Conservation (phyloP, 2,797 vertebrate species). For the Falco naumanni region DNA sequence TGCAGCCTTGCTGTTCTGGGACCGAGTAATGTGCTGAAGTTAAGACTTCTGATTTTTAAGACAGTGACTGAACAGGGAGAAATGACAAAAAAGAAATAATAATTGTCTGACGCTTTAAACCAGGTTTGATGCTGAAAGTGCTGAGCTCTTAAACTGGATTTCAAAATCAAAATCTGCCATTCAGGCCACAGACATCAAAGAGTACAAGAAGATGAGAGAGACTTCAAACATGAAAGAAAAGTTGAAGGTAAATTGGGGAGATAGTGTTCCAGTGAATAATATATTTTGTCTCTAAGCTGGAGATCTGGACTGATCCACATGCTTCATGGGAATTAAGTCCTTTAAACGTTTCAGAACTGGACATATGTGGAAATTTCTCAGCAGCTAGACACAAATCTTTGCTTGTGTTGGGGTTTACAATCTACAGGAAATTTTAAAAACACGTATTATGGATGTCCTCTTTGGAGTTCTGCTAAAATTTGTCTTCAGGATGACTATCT, state of each 20-base stretch:
- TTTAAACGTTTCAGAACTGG: slow-evolving; percentile 26
- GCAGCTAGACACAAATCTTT: not conserved
- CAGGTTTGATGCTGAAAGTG: slow-evolving; percentile 86
- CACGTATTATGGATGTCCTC: not conserved
- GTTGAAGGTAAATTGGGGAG: slow-evolving; percentile 82
- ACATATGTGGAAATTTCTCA: not conserved
- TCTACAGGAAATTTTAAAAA: not conserved
- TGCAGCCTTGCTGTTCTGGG: not conserved
- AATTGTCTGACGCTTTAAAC: slow-evolving; percentile 57
- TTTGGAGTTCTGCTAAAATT: not conserved
- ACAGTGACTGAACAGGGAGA: not conserved
- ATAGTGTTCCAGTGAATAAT: slow-evolving; percentile 22
- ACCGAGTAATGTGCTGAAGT: not conserved
- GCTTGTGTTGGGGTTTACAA: not conserved
- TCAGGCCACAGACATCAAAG: slow-evolving; percentile 81
- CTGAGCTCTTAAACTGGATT: slow-evolving; percentile 86
- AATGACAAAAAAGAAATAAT: not conserved
- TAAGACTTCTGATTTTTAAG: not conserved
- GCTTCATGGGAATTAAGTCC: slow-evolving; percentile 21
- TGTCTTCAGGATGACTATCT: not conserved
- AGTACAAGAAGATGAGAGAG: slow-evolving; percentile 81
- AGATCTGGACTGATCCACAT: slow-evolving; percentile 12
- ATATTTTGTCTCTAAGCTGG: slow-evolving; percentile 40
- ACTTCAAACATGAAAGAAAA: slow-evolving; percentile 80
- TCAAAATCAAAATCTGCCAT: slow-evolving; percentile 81